A percentile compares a stretch with the other conserved stretches of the same genome.
Conservation (phyloP, 2,797 vertebrate genomes). For the Coccyzus lansbergi region DNA sequence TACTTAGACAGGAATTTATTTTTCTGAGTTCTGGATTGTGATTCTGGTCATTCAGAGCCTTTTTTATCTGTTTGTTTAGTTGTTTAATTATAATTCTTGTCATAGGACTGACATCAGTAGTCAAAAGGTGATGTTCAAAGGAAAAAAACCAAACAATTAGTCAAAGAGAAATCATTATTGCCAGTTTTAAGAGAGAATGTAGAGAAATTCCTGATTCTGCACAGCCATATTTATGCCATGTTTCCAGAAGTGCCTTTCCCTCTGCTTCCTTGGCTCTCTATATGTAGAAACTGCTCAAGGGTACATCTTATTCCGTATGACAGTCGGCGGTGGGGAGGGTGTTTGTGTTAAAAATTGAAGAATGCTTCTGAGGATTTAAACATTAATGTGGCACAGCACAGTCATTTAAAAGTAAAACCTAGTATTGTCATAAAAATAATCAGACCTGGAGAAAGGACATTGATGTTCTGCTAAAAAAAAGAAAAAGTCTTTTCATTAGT, state of each 20-base stretch:
- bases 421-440: neutral
- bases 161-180: accelerated
- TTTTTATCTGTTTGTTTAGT: neutral
- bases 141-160: neutral
- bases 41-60: accelerated
- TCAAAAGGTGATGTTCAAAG: neutral
- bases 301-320: neutral
- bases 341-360: too few relatives aligned
- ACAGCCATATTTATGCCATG: neutral
- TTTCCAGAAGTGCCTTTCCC: neutral
- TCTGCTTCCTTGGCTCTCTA: neutral
- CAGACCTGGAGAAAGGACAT: neutral
- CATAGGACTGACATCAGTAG: neutral
- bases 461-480: neutral
- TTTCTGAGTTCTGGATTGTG: neutral
- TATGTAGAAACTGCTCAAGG: neutral
- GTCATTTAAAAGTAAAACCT: neutral
- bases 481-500: neutral
- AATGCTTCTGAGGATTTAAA: neutral
- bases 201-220: neutral
- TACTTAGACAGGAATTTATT: neutral
- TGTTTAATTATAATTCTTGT: neutral
- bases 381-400: accelerated
- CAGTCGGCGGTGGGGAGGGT: too few relatives aligned
- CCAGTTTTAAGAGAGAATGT: neutral